A percentile compares a stretch with the other conserved stretches of the same genome.
Evolutionary conservation across 2,113 vertebrate species (phyloP).

Genomic region (Tenrec ecaudatus): DNA sequence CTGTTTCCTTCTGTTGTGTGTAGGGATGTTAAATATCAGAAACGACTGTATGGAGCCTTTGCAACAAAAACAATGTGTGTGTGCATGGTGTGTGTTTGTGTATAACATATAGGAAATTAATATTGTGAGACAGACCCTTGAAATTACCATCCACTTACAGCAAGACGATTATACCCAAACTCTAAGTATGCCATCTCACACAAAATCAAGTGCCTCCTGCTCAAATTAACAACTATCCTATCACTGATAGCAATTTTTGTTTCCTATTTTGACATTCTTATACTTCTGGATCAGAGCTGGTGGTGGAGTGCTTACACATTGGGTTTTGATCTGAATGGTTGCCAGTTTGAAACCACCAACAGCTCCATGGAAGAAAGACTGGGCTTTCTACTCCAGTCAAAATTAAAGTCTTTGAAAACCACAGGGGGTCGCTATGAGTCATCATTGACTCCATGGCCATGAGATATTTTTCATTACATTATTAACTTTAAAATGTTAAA

Average conservation of each 20-base stretch:
- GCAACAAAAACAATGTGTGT: not conserved
- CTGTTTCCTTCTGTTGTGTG: no score
- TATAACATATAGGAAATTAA: not conserved
- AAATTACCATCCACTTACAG: not conserved
- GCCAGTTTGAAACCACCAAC: no score
- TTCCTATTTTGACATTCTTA: not conserved
- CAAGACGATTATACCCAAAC: not conserved
- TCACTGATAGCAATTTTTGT: not conserved
- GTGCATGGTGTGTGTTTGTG: not conserved
- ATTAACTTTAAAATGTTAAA: not conserved
- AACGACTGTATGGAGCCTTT: no score
- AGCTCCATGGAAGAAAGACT: no score
- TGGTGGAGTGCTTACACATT: no score
- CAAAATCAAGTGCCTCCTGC: not conserved
- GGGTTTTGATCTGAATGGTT: no score
- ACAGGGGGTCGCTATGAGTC: no score
- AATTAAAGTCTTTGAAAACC: no score
- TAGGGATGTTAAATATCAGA: no score
- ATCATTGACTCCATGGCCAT: no score
- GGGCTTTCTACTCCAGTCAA: no score
- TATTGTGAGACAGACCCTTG: not conserved
- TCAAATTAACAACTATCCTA: not conserved
- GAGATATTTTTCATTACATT: not conserved
- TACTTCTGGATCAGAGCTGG: not conserved
- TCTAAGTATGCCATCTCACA: not conserved